Evolutionary conservation across 1,140 invertebrate species (phyloP), one percentile per base, ranked within the genome.

Genomic region (Lordiphosa mommai): DNA sequence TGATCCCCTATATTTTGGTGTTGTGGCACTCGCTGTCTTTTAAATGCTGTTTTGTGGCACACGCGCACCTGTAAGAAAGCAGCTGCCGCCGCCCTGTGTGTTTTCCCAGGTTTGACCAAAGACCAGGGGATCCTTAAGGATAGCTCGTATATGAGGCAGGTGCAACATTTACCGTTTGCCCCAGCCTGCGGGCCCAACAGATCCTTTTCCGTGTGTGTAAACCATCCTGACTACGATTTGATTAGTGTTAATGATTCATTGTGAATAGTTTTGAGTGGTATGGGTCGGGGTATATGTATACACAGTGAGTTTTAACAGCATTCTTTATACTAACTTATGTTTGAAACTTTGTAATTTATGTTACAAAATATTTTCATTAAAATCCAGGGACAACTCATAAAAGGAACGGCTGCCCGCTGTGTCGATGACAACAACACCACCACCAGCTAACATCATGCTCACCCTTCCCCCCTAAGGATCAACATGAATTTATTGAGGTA

Each of bases 111-210:
- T 56, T 79, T 65, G 43, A 51, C 38, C 53, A 79, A 55, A 59
- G 74, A 65, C 72, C 55, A 29, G 8, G 10, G 53, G 16, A 32
- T 29, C 44, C 44, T 4, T 8, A 48, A 48, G 46, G 46, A 48
- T 17, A 13, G 30, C 38, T 29, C 23, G 37, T 38, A n/a, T 30
- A 27, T 12, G 12, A 47, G 27, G 69, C 76, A 80, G 76, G 76
- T 80, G 76, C 76, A 80, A 80, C 76, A 58, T 74, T 82, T 71
- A 80, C 76, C 76, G 76, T 80, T 82, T 63, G 55, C 36, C 30
- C 34, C 41, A 33, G 30, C 49, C 66, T 67, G 67, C 56, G 43
- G 43, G 66, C 61, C 71, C 33, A 50, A 37, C 12, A 27, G 30
- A 20, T 29, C 10, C 46, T 33, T 32, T 46, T 43, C 10, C 9